Percentiles rank a stretch among this genome's conserved stretches.
phyloP scores from a whole-genome alignment of 1,140 invertebrate species.

The Oncopeltus fasciatus region DNA sequence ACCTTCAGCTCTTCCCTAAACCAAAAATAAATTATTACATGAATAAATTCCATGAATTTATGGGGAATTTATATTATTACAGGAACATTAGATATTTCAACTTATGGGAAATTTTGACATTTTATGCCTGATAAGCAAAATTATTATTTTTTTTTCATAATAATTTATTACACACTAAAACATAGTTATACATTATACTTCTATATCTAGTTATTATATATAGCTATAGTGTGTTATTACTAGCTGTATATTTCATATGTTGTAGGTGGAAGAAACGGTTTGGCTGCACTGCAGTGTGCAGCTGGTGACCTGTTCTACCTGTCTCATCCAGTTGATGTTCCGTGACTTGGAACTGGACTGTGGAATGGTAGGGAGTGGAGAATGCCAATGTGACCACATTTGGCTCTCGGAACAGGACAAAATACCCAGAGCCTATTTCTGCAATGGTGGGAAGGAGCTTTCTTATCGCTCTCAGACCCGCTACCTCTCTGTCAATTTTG shows the following conservation, averaged over 20 bases:
- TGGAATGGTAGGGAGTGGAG: slow-evolving; percentile 27
- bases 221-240: no score
- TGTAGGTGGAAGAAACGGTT: neutral
- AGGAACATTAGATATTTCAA: no score
- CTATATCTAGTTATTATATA: no score
- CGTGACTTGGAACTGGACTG: slow-evolving; percentile 34
- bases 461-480: slow-evolving; percentile 46
- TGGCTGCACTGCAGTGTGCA: slow-evolving; percentile 42
- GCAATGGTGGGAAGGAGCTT: slow-evolving; percentile 28
- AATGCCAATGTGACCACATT: slow-evolving; percentile 47
- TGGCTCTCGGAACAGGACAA: slow-evolving; percentile 52
- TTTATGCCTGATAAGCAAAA: no score
- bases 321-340: slow-evolving; percentile 46
- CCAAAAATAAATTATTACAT: no score
- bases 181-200: neutral
- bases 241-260: no score
- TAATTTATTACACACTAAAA: neutral
- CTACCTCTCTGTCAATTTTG: slow-evolving; percentile 41
- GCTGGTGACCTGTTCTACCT: slow-evolving; percentile 53
- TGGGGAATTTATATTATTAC: no score
- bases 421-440: slow-evolving; percentile 43
- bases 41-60: no score
- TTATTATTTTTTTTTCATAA: neutral
- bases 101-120: no score
- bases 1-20: no score